Conservation (phyloP, 2,888 invertebrate genomes). For the Hedychridium roseum region DNA sequence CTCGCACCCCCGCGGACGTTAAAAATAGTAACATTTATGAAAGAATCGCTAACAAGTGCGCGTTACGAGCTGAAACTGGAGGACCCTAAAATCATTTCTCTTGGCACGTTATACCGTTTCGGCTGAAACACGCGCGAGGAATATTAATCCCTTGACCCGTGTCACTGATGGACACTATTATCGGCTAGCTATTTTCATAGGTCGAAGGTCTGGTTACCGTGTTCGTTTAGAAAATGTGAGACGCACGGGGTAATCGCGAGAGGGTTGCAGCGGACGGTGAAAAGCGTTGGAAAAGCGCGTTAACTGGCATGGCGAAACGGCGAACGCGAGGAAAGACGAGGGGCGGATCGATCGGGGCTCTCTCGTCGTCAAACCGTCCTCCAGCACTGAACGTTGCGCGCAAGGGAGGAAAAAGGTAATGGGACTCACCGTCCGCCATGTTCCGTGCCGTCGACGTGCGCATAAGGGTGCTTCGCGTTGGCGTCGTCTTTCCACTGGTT, state of each 20-base stretch:
- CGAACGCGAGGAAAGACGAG: background rate
- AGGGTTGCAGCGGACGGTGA: background rate
- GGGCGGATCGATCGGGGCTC: conserved; percentile 18
- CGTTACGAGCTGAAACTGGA: too few species aligned
- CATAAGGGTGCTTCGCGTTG: conserved; percentile 43
- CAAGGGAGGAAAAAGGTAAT: conserved; percentile 33
- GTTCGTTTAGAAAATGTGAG: background rate
- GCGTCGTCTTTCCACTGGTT: conserved; percentile 52
- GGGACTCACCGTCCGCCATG: conserved; percentile 55
- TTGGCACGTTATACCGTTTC: too few species aligned
- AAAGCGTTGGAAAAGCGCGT: conserved; percentile 4
- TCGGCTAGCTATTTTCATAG: too few species aligned
- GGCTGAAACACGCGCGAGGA: too few species aligned
- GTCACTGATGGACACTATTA: too few species aligned
- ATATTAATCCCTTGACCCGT: too few species aligned
- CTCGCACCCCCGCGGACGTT: too few species aligned
- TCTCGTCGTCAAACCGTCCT: background rate
- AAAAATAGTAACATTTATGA: too few species aligned
- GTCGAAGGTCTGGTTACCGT: too few species aligned
- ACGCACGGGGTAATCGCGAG: background rate
- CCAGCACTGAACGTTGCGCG: conserved; percentile 1
- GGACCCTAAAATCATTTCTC: too few species aligned
- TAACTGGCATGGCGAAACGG: background rate
- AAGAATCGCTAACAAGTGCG: too few species aligned
- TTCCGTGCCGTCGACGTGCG: conserved; percentile 60